Evolutionary conservation across 2,113 vertebrate genomes (phyloP), one percentile per base, ranked within the genome.

Genomic region (Catagonus wagneri): DNA sequence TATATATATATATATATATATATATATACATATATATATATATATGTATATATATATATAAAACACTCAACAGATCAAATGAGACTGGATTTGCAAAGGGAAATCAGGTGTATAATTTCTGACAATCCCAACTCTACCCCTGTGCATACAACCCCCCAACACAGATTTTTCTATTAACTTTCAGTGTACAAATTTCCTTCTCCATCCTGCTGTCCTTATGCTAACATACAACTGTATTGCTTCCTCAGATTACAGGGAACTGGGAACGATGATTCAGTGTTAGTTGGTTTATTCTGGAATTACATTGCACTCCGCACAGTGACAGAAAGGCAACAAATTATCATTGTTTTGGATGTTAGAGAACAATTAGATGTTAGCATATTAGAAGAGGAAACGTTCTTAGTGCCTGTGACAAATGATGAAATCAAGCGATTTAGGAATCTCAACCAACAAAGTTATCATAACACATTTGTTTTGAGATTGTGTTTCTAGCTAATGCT

Each of bases 311-410:
- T 90, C 2, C 36, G 20, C 65, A 93, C 84, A 83, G 71, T 95
- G 83, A 75, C 17, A 89, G 39, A 90, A 93, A 95, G 34, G 85
- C 23, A 86, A 54, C 78, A 94, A 83, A 96, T 97, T 84, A 50
- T 74, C 29, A 83, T 95, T 86, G 85, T 88, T 96, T 78, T 61
- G 32, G 34, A 66, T 89, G 65, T 83, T 85, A 87, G 50, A 80
- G 50, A 97, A 96, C 52, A 97, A 95, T 81, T 52, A 92, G 96
- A 92, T 85, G 74, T 92, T 69, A 96, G 12, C 85, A 91, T 65
- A 20, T 22, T 0, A 2, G 34, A 60, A 68, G 12, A 96, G 10
- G 74, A 93, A 84, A 5, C 0, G 84, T 34, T 32, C 91, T 58
- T 4, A 83, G 7, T n/a, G 12, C 17, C n/a, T 7, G 0, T 50